Conservation (phyloP, 1,140 invertebrate genomes). For the Achroia grisella region DNA sequence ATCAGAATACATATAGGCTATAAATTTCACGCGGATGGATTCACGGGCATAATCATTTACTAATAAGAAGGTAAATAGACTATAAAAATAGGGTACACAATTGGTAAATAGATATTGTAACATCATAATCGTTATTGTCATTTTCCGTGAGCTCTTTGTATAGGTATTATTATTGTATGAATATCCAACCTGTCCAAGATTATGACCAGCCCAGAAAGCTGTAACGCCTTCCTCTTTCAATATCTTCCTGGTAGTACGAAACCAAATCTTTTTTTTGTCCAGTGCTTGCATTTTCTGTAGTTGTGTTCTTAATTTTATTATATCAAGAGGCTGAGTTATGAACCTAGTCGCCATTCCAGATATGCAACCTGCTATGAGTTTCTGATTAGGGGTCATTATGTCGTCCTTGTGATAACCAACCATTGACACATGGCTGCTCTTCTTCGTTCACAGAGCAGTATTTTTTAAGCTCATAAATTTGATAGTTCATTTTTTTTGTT, state of each 20-base stretch:
- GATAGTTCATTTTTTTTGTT: too few relatives aligned
- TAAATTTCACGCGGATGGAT: too few relatives aligned
- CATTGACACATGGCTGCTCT: conserved; percentile 22
- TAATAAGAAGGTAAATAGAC: too few relatives aligned
- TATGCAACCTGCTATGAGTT: conserved; percentile 43
- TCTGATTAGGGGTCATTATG: conserved; percentile 33
- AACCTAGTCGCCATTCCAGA: conserved; percentile 45
- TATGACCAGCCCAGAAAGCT: conserved; percentile 56
- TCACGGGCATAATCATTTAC: too few relatives aligned
- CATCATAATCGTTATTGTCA: too few relatives aligned
- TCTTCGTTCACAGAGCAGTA: too few relatives aligned
- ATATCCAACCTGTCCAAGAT: conserved; percentile 56
- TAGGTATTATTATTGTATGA: too few relatives aligned
- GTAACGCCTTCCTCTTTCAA: conserved; percentile 40
- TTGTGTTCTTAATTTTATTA: conserved; percentile 48
- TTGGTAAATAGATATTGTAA: too few relatives aligned
- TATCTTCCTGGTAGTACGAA: conserved; percentile 31
- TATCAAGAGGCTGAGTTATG: conserved; percentile 52
- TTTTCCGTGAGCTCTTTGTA: too few relatives aligned
- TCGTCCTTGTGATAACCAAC: conserved; percentile 48
- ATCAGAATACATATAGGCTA: too few relatives aligned
- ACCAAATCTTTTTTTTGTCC: conserved; percentile 8
- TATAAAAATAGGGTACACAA: too few relatives aligned
- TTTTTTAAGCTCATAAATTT: too few relatives aligned
- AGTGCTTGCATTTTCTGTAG: conserved; percentile 19